A percentile compares a stretch with the other conserved stretches of the same genome.
These are phyloP conservation scores for Molothrus aeneus DNA, from an alignment of 2,797 vertebrate genomes.

Conservation along the genomic window DNA sequence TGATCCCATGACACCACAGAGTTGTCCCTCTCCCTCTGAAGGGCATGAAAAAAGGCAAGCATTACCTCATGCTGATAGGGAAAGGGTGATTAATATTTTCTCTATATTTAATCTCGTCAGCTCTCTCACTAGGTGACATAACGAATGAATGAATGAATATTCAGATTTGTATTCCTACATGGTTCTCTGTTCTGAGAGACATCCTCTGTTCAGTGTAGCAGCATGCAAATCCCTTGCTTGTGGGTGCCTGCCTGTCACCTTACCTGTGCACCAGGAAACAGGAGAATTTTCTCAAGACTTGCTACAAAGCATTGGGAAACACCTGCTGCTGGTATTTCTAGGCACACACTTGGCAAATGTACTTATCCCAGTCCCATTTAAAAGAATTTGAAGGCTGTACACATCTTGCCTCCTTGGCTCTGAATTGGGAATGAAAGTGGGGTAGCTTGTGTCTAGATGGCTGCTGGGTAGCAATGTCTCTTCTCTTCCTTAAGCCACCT, in stretches of 20 bases:
- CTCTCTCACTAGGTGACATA: not conserved
- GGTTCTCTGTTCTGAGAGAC: not conserved
- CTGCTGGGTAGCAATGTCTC: not conserved
- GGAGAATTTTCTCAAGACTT: not conserved
- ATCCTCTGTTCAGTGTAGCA: not conserved
- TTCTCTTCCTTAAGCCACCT: not conserved
- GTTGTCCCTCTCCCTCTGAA: not conserved
- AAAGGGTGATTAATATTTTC: not conserved
- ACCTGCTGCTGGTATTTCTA: not conserved
- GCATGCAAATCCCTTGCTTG: rapidly evolving
- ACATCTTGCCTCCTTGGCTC: not conserved
- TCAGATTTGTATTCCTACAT: not conserved
- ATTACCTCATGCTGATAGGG: not conserved
- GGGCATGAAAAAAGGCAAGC: not conserved
- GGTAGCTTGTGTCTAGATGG: not conserved
- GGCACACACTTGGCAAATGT: not conserved
- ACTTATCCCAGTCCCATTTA: not conserved
- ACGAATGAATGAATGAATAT: not conserved
- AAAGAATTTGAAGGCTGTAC: not conserved
- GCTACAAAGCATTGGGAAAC: not conserved
- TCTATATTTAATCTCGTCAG: not conserved
- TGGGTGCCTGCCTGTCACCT: not conserved
- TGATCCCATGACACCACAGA: rapidly evolving
- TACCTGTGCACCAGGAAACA: not conserved
- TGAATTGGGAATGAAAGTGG: not conserved